A percentile compares a stretch with the other conserved stretches of the same genome.
Conservation (phyloP, 2,797 vertebrate species). For the Eulemur mongoz region DNA sequence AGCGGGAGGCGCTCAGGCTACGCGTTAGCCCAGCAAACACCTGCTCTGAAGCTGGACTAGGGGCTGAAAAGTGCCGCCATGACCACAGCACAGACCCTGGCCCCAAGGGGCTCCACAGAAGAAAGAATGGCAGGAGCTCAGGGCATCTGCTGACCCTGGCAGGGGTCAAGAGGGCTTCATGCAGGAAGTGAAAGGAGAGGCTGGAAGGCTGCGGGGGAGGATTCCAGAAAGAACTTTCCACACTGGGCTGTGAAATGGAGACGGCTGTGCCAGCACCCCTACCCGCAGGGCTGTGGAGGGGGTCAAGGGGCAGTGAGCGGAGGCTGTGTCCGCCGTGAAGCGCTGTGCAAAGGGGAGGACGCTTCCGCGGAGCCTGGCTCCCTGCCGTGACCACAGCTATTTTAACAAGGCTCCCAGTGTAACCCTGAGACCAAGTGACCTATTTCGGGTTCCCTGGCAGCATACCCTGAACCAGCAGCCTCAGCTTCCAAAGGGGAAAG, state of each 20-base stretch:
- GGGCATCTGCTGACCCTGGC: rapidly evolving
- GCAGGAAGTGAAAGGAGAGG: neutral
- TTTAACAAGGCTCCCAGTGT: neutral
- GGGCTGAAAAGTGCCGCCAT: neutral
- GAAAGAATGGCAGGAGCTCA: neutral
- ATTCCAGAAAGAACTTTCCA: neutral
- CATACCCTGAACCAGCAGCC: neutral
- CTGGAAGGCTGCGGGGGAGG: neutral
- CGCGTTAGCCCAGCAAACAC: neutral
- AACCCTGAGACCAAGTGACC: neutral
- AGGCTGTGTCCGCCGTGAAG: neutral
- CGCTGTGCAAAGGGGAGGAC: neutral
- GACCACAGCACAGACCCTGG: neutral
- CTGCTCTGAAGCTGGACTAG: neutral
- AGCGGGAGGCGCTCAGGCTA: neutral
- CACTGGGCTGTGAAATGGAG: neutral
- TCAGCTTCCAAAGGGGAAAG: neutral
- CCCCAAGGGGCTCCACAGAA: neutral
- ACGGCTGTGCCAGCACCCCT: neutral
- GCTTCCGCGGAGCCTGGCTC: neutral
- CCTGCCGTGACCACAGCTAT: neutral
- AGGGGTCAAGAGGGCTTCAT: neutral
- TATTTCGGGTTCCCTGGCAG: neutral
- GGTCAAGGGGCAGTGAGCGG: neutral
- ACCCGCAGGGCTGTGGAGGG: neutral